Evolutionary conservation across 2,113 vertebrate genomes (phyloP), one percentile per base, ranked within the genome.

Genomic region (Percopsis transmontana): DNA sequence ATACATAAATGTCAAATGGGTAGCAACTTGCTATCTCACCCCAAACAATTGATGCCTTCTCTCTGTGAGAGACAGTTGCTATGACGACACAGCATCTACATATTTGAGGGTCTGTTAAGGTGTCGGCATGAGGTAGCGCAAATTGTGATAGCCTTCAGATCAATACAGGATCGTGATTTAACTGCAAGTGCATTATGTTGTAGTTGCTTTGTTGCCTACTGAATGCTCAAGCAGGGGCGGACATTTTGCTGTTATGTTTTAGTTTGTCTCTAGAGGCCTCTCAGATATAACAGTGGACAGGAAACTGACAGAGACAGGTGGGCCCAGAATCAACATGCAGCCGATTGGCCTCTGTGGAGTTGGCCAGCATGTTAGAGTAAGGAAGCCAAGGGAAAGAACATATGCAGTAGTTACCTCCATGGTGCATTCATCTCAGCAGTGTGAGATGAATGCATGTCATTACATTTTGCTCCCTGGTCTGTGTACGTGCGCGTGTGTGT

Each of bases 1-100:
- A 60, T 45, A 24, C 5, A 51, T 79, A 62, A 74, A 77, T 79
- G 23, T 42, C 54, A 64, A 70, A 81, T 66, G 51, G 52, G 42
- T 2, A 63, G 58, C 66, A 70, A 53, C 47, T 38, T 47, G 16
- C 20, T 58, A 42, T 66, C 55, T 74, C 68, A 73, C 74, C 54
- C 33, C 41, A 65, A 83, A 58, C 5, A 21, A 68, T 56, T 20
- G 24, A 66, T 69, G 45, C 45, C 65, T 53, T 7, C 12, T 65
- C 40, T 57, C 27, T 50, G 10, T 48, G n/a, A 68, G 50, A 55
- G 38, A 55, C 0, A 21, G 70, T 85, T 81, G 72, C 70, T 58
- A 61, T 81, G 79, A 80, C 61, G 13, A 81, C 70, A 13, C 16
- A 14, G 16, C 19, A 63, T 69, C 33, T 66, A 41, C 58, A 60